Base-by-base conservation (phyloP, 2,797 vertebrate genomes). In the Brachyalestes nurse region DNA sequence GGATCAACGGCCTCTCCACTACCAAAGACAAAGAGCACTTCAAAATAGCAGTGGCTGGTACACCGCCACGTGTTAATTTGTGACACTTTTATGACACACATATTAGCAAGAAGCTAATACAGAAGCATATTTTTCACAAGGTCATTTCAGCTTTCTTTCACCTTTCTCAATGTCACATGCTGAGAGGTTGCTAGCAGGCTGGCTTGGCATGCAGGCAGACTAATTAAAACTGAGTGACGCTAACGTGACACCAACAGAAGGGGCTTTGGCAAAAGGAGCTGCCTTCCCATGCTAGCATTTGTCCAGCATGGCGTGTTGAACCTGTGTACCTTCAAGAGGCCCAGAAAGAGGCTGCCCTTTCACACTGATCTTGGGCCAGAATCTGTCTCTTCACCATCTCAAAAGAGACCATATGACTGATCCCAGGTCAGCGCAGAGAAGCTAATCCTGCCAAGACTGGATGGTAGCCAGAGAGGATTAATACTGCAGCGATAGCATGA, bases 181-280 rank as follows among this genome's bases (percentile, higher is more conserved):
- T 60, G 85, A 17, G 79, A 72, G 25, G 19, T 42, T 73, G 75
- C 76, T 75, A 60, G 71, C 67, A 72, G 72, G 55, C 64, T 23
- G n/a, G 66, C 67, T 78, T 72, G 80, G 75, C 80, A 55, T 81
- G 82, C 28, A 21, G 45, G 42, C 45, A 49, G 77, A 70, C 75
- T 84, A 83, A 84, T 85, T 86, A 84, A 85, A 88, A 84, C 75
- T 55, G 83, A 85, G 67, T 86, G 85, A 85, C 81, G 75, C 71
- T 79, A 80, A 69, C 65, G 58, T 62, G 82, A 78, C 72, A 81
- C 73, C 38, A 79, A 76, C 80, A 83, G 82, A 86, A 81, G 84
- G 82, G 73, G 58, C 45, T 58, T 78, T 87, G 81, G 80, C 75
- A 83, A 62, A 75, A 80, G 64, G 58, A 75, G 61, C 42, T 17